A percentile compares a stretch with the other conserved stretches of the same genome.
Conservation (phyloP, 2,888 invertebrate genomes). For the Cyaniris semiargus region DNA sequence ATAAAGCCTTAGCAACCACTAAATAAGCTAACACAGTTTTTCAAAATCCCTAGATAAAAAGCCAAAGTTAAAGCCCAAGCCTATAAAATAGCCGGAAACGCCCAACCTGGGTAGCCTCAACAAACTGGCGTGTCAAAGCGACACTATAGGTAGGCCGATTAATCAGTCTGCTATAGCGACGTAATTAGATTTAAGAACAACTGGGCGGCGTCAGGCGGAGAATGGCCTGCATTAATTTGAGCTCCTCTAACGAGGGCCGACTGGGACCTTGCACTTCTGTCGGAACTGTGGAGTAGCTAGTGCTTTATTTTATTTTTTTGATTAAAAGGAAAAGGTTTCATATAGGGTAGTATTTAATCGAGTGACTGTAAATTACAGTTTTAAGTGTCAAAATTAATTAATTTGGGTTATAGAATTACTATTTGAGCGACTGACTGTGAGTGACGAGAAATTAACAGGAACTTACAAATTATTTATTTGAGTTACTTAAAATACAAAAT, state of each 20-base stretch:
- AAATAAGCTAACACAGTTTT: background rate
- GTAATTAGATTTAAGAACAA: constrained; percentile 81
- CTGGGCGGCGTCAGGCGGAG: constrained; percentile 78
- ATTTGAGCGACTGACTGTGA: too few relatives aligned
- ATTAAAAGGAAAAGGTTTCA: background rate
- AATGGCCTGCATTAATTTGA: constrained; percentile 80
- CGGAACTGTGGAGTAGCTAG: constrained; percentile 48
- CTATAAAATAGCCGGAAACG: constrained; percentile 1
- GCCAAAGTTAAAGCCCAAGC: background rate
- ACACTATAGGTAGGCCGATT: constrained; percentile 47
- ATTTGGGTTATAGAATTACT: too few relatives aligned
- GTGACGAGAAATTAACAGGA: too few relatives aligned
- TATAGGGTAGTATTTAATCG: too few relatives aligned
- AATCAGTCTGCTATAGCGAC: constrained; percentile 52
- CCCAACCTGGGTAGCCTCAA: constrained; percentile 34
- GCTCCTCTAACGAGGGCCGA: constrained; percentile 77
- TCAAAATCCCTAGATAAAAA: background rate
- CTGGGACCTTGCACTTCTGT: constrained; percentile 60
- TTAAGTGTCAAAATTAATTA: too few relatives aligned
- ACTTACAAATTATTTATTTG: too few relatives aligned
- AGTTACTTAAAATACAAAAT: too few relatives aligned
- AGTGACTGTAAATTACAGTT: too few relatives aligned
- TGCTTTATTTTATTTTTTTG: constrained; percentile 14
- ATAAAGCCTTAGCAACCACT: background rate
- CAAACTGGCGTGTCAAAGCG: constrained; percentile 47